Percentiles rank a stretch among this genome's conserved stretches.
These are phyloP conservation scores for Tragopan temminckii DNA, from an alignment of 2,797 vertebrate genomes.

Conservation along the genomic window DNA sequence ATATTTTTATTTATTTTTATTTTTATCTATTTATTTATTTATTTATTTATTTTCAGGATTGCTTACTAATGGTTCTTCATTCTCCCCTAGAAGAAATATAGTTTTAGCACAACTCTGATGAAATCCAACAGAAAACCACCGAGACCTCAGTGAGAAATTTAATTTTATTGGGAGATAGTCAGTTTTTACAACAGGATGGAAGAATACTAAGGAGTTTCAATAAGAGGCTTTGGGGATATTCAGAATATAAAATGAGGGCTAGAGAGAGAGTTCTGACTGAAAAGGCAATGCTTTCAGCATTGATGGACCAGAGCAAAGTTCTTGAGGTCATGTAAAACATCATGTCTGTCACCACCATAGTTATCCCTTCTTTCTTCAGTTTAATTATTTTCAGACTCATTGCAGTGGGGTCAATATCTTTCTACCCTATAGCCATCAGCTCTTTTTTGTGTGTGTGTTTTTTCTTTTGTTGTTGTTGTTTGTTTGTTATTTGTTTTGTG, in stretches of 20 bases:
- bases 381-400: not conserved
- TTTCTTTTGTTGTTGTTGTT: too few relatives aligned
- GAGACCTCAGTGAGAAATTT: not conserved
- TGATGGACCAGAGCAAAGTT: not conserved
- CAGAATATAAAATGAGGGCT: not conserved
- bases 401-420: not conserved
- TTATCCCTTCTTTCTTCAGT: not conserved
- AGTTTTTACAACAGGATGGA: not conserved
- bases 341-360: fast-evolving
- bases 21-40: too few relatives aligned
- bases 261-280: not conserved
- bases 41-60: not conserved
- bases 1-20: too few relatives aligned
- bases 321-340: not conserved
- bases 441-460: not conserved
- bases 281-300: fast-evolving
- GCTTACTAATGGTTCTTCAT: not conserved
- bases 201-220: not conserved
- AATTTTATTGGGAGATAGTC: not conserved
- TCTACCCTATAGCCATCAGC: not conserved
- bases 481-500: fast-evolving
- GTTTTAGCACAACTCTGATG: fast-evolving
- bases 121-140: not conserved
- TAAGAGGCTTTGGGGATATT: fast-evolving
- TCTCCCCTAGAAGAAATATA: not conserved